Conservation (phyloP, 2,888 invertebrate species). For the Trissonchulus latispiculum region DNA sequence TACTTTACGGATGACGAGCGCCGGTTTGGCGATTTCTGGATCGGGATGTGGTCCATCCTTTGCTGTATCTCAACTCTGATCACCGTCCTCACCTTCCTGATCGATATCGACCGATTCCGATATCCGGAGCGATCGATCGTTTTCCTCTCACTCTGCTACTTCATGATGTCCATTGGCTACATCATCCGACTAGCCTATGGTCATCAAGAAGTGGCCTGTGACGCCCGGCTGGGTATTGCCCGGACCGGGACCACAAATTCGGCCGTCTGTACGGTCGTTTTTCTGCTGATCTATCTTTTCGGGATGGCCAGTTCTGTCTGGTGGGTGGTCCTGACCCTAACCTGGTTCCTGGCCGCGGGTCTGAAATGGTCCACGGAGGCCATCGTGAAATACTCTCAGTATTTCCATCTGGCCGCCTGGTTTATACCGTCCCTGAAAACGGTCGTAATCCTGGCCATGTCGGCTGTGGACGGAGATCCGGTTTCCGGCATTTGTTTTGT, state of each 20-base stretch:
- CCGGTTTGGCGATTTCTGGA: constrained; percentile 88
- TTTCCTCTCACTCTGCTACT: constrained; percentile 91
- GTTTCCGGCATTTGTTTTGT: constrained; percentile 92
- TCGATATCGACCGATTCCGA: constrained; percentile 69
- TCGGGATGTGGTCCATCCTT: constrained; percentile 86
- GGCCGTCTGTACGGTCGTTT: constrained; percentile 77
- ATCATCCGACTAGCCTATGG: constrained; percentile 55
- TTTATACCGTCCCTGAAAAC: constrained; percentile 82
- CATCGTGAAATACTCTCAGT: constrained; percentile 82
- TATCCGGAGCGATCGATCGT: constrained; percentile 97
- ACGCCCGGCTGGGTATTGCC: constrained; percentile 34
- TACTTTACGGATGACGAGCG: constrained; percentile 60
- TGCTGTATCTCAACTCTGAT: constrained; percentile 89
- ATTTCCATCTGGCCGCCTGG: constrained; percentile 95
- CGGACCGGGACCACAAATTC: constrained; percentile 56
- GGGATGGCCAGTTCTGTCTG: constrained; percentile 97
- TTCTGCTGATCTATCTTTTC: constrained; percentile 91
- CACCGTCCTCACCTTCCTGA: constrained; percentile 91
- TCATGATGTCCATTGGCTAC: constrained; percentile 76
- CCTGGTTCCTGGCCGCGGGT: constrained; percentile 95
- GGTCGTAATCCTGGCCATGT: constrained; percentile 73
- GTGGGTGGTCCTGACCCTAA: constrained; percentile 82
- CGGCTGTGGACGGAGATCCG: constrained; percentile 90
- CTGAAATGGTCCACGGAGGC: constrained; percentile 99
- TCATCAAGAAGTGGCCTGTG: constrained; percentile 81